A percentile compares a stretch with the other conserved stretches of the same genome.
These are phyloP conservation scores for Neria commutata DNA, from an alignment of 2,888 invertebrate genomes.

Conservation along the genomic window DNA sequence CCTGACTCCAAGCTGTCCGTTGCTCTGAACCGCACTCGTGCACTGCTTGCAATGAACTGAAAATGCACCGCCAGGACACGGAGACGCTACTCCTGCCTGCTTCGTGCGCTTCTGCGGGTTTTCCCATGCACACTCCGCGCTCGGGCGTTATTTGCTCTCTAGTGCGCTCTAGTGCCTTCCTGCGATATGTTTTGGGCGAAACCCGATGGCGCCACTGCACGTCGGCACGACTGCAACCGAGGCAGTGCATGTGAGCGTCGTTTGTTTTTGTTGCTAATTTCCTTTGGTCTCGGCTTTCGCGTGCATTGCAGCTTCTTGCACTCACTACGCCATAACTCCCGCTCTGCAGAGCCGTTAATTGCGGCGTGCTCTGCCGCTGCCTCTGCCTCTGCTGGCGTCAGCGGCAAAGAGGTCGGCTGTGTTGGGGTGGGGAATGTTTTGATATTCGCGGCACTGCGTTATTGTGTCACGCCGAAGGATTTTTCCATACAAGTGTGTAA, in stretches of 20 bases:
- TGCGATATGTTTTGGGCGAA: background rate
- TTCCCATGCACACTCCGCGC: background rate
- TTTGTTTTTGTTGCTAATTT: slow-evolving; percentile 16
- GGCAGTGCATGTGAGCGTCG: background rate
- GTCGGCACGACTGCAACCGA: slow-evolving; percentile 2
- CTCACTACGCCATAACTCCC: slow-evolving; percentile 9
- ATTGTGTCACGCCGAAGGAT: too few relatives aligned
- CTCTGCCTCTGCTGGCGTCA: background rate
- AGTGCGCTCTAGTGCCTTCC: background rate
- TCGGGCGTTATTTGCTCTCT: background rate
- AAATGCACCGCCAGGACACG: slow-evolving; percentile 28
- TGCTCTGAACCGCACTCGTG: slow-evolving; percentile 47
- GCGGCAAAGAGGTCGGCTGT: background rate
- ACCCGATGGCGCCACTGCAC: too few relatives aligned
- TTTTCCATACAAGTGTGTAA: too few relatives aligned
- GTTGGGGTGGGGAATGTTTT: slow-evolving; percentile 10
- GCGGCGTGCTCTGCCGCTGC: background rate
- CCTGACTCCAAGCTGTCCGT: slow-evolving; percentile 31
- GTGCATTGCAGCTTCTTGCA: background rate
- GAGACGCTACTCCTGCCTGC: slow-evolving; percentile 24
- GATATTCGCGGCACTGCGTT: slow-evolving; percentile 12
- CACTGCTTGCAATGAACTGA: slow-evolving; percentile 55
- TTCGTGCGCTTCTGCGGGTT: slow-evolving; percentile 8
- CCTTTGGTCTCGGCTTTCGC: slow-evolving; percentile 15
- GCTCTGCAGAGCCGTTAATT: slow-evolving; percentile 18